Conservation (phyloP, 1,140 invertebrate species). For the Thaumetopoea pityocampa region DNA sequence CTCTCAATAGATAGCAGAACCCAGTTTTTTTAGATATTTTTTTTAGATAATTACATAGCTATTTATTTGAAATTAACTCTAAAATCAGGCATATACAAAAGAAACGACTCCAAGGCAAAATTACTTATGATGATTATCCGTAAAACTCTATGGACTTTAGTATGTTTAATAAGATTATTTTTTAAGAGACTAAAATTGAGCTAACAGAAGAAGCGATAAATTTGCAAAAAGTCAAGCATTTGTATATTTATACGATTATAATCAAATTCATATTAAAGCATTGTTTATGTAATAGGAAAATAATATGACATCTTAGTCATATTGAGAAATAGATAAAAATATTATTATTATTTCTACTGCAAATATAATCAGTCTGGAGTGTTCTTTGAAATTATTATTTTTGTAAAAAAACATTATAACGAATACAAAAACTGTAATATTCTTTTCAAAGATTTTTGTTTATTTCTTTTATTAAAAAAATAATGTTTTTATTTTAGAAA, state of each 20-base stretch:
- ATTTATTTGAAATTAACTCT: conserved; percentile 35
- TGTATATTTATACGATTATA: too few relatives aligned
- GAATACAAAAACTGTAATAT: conserved; percentile 13
- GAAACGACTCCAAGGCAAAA: conserved; percentile 48
- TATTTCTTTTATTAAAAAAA: conserved; percentile 4
- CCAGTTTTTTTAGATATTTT: too few relatives aligned
- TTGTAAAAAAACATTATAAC: too few relatives aligned
- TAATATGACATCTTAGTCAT: conserved; percentile 54
- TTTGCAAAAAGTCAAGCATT: too few relatives aligned
- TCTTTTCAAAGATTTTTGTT: conserved; percentile 5
- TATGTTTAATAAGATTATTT: conserved; percentile 33
- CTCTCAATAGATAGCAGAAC: too few relatives aligned
- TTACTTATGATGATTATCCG: conserved; percentile 66
- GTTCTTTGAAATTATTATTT: too few relatives aligned
- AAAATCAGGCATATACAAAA: conserved; percentile 63
- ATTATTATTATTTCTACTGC: conserved; percentile 40
- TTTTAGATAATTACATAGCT: conserved; percentile 39
- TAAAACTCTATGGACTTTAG: conserved; percentile 22
- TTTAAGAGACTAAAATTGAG: conserved; percentile 47
- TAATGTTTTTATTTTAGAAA: conserved; percentile 8
- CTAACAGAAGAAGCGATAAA: conserved; percentile 44
- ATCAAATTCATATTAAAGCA: too few relatives aligned
- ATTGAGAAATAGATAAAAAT: conserved; percentile 39
- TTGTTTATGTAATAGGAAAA: too few relatives aligned
- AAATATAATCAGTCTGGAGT: conserved; percentile 15